A percentile compares a stretch with the other conserved stretches of the same genome.
phyloP scores from a whole-genome alignment of 1,140 invertebrate species.

The Tyrophagus putrescentiae region DNA sequence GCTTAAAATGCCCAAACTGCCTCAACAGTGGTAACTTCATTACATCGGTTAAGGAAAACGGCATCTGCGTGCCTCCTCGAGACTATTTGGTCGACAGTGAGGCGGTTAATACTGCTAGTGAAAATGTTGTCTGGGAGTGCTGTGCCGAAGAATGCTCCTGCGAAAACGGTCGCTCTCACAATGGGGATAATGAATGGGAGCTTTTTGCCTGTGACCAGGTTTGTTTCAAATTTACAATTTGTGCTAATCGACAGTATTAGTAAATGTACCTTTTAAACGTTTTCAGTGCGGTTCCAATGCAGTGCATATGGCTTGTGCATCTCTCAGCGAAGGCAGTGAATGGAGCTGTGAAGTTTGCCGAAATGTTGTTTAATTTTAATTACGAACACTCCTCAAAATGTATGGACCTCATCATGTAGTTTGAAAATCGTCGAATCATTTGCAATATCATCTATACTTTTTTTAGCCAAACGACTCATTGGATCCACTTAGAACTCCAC shows the following conservation, averaged over 20 bases:
- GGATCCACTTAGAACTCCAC: too few relatives aligned
- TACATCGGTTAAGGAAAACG: constrained; percentile 43
- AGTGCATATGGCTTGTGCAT: constrained; percentile 2
- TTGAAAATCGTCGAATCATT: too few relatives aligned
- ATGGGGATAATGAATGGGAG: constrained; percentile 28
- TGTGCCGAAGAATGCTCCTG: constrained; percentile 43
- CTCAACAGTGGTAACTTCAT: constrained; percentile 47
- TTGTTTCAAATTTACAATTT: too few relatives aligned
- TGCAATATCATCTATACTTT: too few relatives aligned
- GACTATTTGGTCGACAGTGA: constrained; percentile 55
- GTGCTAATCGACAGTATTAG: too few relatives aligned
- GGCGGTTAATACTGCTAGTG: constrained; percentile 53
- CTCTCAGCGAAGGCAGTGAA: not conserved
- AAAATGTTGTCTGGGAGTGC: constrained; percentile 43
- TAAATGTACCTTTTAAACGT: too few relatives aligned
- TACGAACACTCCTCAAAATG: too few relatives aligned
- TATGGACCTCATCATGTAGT: too few relatives aligned
- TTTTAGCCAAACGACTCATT: too few relatives aligned
- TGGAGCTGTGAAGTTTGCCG: constrained; percentile 15
- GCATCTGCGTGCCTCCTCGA: constrained; percentile 47
- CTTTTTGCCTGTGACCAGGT: constrained; percentile 19
- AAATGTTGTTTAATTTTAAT: too few relatives aligned
- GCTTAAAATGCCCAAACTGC: constrained; percentile 52
- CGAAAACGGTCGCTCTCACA: constrained; percentile 40
- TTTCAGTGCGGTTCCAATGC: constrained; percentile 13